phyloP scores from a whole-genome alignment of 2,113 vertebrate genomes.

The mouse (Mus musculus) region DNA sequence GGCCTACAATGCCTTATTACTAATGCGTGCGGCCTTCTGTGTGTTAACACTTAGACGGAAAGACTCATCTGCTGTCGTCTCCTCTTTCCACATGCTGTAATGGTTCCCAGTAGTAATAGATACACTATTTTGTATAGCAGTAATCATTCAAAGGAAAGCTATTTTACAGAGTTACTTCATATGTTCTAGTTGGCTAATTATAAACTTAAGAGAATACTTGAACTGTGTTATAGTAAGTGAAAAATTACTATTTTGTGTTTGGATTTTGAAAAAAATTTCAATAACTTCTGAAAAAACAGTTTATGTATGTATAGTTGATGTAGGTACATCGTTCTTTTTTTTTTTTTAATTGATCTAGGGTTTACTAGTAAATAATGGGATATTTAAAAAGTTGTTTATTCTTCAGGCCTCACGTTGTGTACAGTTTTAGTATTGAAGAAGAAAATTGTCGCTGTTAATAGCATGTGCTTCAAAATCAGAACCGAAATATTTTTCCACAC shows the following conservation, averaged over 20 bases:
- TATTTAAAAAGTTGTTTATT: slow-evolving; percentile 64
- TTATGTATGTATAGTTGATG: not conserved
- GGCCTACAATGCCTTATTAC: slow-evolving; percentile 81
- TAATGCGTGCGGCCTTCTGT: slow-evolving; percentile 74
- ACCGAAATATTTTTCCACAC: slow-evolving; percentile 67
- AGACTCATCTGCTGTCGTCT: slow-evolving; percentile 75
- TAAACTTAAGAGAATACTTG: slow-evolving; percentile 81
- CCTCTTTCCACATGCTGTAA: slow-evolving; percentile 80
- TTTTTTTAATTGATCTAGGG: slow-evolving; percentile 69
- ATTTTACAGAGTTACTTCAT: slow-evolving; percentile 75
- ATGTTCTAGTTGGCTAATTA: slow-evolving; percentile 76
- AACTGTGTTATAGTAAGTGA: slow-evolving; percentile 81
- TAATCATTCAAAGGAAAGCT: slow-evolving; percentile 78
- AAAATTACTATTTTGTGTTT: slow-evolving; percentile 83
- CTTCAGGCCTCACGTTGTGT: slow-evolving; percentile 37
- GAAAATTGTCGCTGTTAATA: slow-evolving; percentile 57
- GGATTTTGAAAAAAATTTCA: slow-evolving; percentile 73
- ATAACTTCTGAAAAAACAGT: slow-evolving; percentile 77
- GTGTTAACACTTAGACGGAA: slow-evolving; percentile 74
- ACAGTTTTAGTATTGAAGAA: slow-evolving; percentile 66
- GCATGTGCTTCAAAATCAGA: slow-evolving; percentile 73
- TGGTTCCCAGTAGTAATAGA: slow-evolving; percentile 67
- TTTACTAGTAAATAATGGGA: slow-evolving; percentile 70
- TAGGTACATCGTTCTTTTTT: slow-evolving; percentile 53
- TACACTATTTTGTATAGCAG: slow-evolving; percentile 74